These are phyloP conservation scores for Vanacampus margaritifer DNA, from an alignment of 2,113 vertebrate genomes.

Conservation along the genomic window DNA sequence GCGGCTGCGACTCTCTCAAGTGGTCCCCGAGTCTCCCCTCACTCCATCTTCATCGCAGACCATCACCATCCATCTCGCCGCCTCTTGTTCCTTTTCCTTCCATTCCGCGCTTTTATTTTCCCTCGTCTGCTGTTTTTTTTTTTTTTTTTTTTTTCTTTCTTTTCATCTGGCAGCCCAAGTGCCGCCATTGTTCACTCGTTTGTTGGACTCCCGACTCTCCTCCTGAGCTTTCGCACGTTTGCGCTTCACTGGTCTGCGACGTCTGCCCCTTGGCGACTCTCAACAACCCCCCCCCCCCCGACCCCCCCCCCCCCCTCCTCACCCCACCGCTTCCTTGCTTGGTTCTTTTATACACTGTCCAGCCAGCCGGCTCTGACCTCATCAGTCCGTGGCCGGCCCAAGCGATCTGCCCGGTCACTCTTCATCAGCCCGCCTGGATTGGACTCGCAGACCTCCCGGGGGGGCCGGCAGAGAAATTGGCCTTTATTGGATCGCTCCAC, in stretches of 20 bases:
- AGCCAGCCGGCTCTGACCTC: constrained; percentile 56
- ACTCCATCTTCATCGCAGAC: constrained; percentile 49
- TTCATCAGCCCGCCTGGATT: constrained; percentile 56
- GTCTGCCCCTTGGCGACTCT: constrained; percentile 40
- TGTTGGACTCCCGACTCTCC: constrained; percentile 52
- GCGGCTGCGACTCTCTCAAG: constrained; percentile 46
- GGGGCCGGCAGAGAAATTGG: constrained; percentile 33
- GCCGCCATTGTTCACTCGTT: constrained; percentile 68
- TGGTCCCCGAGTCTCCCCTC: constrained; percentile 59
- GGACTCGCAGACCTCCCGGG: constrained; percentile 46
- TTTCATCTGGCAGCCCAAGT: constrained; percentile 55
- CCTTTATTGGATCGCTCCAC: constrained; percentile 44
- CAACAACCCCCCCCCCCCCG: background rate
- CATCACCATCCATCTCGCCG: constrained; percentile 50
- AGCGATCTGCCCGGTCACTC: constrained; percentile 59
- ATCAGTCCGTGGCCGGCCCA: constrained; percentile 49
- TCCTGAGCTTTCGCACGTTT: constrained; percentile 38
- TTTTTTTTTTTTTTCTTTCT: constrained; percentile 8
- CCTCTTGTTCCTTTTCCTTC: constrained; percentile 14
- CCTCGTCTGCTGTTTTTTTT: background rate
- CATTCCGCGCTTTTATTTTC: constrained; percentile 17
- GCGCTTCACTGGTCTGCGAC: constrained; percentile 67
- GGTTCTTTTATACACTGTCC: constrained; percentile 59
- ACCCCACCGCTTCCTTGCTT: constrained; percentile 23
- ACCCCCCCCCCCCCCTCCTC: too few relatives aligned